A percentile compares a stretch with the other conserved stretches of the same genome.
These are phyloP conservation scores for Panurus biarmicus DNA, from an alignment of 2,113 vertebrate genomes.

Conservation along the genomic window DNA sequence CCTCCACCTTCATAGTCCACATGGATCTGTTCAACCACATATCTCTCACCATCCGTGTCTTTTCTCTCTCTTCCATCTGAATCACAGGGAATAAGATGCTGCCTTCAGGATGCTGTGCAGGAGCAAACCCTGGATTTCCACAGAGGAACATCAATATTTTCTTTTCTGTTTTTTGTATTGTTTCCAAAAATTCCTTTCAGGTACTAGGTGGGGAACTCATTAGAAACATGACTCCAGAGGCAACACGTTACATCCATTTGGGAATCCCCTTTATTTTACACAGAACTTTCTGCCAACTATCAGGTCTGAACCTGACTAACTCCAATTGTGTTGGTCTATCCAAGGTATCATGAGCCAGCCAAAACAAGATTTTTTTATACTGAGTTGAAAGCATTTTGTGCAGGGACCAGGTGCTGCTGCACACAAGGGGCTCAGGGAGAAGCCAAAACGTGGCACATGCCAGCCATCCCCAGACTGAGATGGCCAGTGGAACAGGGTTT, in stretches of 20 bases:
- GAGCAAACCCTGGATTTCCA: background rate
- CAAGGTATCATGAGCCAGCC: background rate
- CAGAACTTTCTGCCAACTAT: background rate
- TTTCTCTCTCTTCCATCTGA: background rate
- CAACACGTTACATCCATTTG: background rate
- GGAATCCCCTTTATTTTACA: background rate
- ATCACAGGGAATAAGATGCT: background rate
- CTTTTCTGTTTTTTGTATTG: background rate
- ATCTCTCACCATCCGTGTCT: rapidly evolving
- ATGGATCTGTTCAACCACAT: rapidly evolving
- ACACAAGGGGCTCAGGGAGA: background rate
- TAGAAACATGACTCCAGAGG: background rate
- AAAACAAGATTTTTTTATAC: background rate
- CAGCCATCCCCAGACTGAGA: too few species aligned
- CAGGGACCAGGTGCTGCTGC: background rate
- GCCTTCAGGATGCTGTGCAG: background rate
- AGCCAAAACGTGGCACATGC: background rate
- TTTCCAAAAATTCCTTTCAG: background rate
- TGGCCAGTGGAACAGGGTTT: background rate
- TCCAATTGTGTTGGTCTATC: background rate
- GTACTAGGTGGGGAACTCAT: background rate
- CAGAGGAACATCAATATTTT: background rate
- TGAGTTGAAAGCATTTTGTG: background rate
- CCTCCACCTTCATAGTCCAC: rapidly evolving
- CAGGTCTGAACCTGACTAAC: background rate